phyloP scores from a whole-genome alignment of 2,797 vertebrate genomes.

The Serranus cabrilla region DNA sequence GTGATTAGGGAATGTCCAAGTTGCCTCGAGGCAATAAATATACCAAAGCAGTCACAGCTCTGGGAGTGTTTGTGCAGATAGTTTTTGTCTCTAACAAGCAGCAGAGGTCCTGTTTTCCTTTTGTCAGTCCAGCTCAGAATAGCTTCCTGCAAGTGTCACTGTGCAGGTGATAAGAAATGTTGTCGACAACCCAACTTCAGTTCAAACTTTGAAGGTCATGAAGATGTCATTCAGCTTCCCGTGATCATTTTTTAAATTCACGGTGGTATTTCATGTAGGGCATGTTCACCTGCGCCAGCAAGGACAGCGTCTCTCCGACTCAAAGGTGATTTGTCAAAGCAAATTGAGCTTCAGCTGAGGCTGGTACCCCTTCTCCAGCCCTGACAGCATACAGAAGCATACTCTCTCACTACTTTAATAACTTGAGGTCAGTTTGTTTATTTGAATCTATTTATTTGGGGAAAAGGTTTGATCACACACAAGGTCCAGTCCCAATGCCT shows the following conservation, averaged over 20 bases:
- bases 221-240: conserved; percentile 13
- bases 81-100: conserved; percentile 47
- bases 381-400: neutral
- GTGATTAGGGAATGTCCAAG: conserved; percentile 48
- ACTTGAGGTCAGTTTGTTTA: conserved; percentile 27
- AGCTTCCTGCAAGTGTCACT: conserved; percentile 33
- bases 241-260: conserved; percentile 32
- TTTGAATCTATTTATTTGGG: conserved; percentile 30
- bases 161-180: conserved; percentile 25
- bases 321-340: conserved; percentile 61
- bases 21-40: conserved; percentile 55
- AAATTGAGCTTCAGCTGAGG: conserved; percentile 46
- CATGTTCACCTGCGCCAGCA: conserved; percentile 29
- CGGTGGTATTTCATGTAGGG: conserved; percentile 33
- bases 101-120: conserved; percentile 34
- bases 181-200: conserved; percentile 17
- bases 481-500: neutral
- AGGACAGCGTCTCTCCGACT: conserved; percentile 35
- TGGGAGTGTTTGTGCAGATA: conserved; percentile 26
- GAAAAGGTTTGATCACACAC: conserved; percentile 27
- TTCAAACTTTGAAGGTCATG: conserved; percentile 50
- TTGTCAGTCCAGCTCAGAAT: conserved; percentile 29
- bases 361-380: conserved; percentile 11
- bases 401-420: conserved; percentile 24
- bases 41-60: conserved; percentile 34